Conservation (phyloP, 2,888 invertebrate species). For the Clostera curtula region DNA sequence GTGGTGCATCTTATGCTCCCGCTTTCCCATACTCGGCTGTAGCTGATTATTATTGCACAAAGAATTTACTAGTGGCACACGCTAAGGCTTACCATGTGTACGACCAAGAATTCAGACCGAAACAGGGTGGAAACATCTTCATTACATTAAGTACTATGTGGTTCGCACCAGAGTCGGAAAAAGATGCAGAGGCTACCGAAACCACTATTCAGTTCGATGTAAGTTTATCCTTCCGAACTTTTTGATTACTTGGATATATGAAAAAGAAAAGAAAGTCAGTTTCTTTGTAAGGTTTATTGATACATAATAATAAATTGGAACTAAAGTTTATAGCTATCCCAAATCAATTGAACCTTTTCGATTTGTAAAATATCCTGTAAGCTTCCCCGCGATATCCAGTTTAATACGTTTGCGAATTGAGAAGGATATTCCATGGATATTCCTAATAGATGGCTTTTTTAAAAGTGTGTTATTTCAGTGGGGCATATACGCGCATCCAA, state of each 20-base stretch:
- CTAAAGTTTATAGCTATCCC: too few species aligned
- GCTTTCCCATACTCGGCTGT: slow-evolving; percentile 1
- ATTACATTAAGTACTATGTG: slow-evolving; percentile 31
- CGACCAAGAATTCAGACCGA: slow-evolving; percentile 17
- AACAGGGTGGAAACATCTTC: slow-evolving; percentile 28
- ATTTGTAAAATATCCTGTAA: too few species aligned
- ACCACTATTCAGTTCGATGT: slow-evolving; percentile 29
- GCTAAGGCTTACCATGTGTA: slow-evolving; percentile 7
- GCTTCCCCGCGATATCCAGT: too few species aligned
- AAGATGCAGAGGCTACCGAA: slow-evolving; percentile 43
- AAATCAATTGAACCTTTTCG: too few species aligned
- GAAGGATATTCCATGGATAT: too few species aligned
- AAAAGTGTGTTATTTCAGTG: slow-evolving; percentile 29
- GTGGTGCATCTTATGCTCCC: neutral
- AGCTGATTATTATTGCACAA: slow-evolving; percentile 4
- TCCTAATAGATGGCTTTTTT: too few species aligned
- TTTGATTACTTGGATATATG: too few species aligned
- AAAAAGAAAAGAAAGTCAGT: too few species aligned
- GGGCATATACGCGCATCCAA: slow-evolving; percentile 58
- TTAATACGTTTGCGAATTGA: too few species aligned
- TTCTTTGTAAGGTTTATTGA: too few species aligned
- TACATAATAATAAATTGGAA: too few species aligned
- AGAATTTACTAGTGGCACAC: slow-evolving; percentile 6
- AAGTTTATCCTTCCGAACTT: too few species aligned
- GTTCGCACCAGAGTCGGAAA: slow-evolving; percentile 36